Percentiles rank a stretch among this genome's conserved stretches.
Evolutionary conservation across 1,140 invertebrate species (phyloP).

Genomic region (Oedothorax gibbosus): DNA sequence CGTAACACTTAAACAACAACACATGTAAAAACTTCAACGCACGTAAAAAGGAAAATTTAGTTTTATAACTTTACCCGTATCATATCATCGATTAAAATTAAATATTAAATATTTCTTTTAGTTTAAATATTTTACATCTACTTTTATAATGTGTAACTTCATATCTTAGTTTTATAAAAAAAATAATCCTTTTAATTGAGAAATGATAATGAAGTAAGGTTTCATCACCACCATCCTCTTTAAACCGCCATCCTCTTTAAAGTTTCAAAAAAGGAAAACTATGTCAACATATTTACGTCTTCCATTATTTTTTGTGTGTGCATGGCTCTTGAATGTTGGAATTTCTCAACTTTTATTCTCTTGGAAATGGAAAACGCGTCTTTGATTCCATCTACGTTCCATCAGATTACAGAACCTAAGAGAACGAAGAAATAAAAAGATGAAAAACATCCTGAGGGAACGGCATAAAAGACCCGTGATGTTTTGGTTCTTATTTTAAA

Average conservation of each 20-base stretch:
- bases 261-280: neutral
- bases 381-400: conserved; percentile 22
- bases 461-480: conserved; percentile 15
- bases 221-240: too few species aligned
- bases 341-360: conserved; percentile 23
- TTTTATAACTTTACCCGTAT: too few species aligned
- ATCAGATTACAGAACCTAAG: conserved; percentile 24
- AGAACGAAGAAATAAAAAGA: neutral
- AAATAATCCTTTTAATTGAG: too few species aligned
- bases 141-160: too few species aligned
- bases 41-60: too few species aligned
- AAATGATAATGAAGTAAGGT: too few species aligned
- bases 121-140: too few species aligned
- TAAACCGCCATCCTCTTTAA: neutral
- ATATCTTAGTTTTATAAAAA: too few species aligned
- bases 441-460: conserved; percentile 5
- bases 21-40: too few species aligned
- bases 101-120: too few species aligned
- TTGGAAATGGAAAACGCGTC: conserved; percentile 20
- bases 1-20: too few species aligned
- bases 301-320: neutral
- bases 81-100: too few species aligned
- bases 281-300: conserved; percentile 26
- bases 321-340: neutral
- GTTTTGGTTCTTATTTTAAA: conserved; percentile 13